Percentiles rank a stretch among this genome's conserved stretches.
These are phyloP conservation scores for Cathartes aura DNA, from an alignment of 2,113 vertebrate genomes.

Conservation along the genomic window DNA sequence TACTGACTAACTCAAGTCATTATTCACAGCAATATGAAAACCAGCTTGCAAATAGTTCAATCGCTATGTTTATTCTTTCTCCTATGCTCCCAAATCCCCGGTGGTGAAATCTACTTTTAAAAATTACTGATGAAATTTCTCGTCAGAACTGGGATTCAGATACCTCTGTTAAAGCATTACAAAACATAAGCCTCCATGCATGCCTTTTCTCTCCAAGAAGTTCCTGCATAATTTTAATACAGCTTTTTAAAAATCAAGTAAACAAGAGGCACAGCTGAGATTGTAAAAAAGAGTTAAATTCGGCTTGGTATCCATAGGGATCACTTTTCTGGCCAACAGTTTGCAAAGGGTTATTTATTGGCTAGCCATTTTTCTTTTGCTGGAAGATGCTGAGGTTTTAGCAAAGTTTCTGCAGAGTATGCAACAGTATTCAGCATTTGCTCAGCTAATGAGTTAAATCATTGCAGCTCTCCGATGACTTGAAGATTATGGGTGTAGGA, in stretches of 20 bases:
- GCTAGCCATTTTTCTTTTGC: not conserved
- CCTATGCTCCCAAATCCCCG: not conserved
- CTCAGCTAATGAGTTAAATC: conserved; percentile 43
- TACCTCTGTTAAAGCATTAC: not conserved
- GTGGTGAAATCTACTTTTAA: not conserved
- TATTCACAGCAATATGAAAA: not conserved
- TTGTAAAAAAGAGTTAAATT: not conserved
- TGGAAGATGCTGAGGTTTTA: conserved; percentile 28
- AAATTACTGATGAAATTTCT: not conserved
- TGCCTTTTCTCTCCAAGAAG: not conserved
- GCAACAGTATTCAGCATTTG: not conserved
- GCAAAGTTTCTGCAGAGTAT: not conserved
- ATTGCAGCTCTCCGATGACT: not conserved
- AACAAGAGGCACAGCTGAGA: not conserved
- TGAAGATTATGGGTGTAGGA: conserved; percentile 61
- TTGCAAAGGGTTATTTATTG: conserved; percentile 28
- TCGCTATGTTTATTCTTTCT: not conserved
- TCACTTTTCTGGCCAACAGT: not conserved
- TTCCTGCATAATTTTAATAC: not conserved
- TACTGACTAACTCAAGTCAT: not conserved
- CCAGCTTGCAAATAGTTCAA: not conserved
- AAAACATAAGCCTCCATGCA: not conserved
- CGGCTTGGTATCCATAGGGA: not conserved
- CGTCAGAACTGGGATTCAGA: not conserved
- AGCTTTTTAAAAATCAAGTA: not conserved